Conservation (phyloP, 2,113 vertebrate species). For the Tragelaphus buxtoni region DNA sequence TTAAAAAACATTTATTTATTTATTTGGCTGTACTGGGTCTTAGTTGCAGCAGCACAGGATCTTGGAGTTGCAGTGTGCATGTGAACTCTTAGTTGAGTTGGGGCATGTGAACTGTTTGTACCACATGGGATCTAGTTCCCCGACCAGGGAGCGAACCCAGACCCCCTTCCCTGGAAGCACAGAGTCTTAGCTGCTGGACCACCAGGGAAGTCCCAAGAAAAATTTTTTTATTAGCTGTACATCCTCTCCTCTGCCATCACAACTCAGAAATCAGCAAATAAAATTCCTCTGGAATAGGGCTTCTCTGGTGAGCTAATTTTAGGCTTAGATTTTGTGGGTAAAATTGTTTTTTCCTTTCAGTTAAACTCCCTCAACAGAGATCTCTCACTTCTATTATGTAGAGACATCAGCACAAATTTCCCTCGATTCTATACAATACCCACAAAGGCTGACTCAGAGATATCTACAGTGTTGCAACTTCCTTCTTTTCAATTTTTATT, state of each 20-base stretch:
- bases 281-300: not conserved
- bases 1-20: not conserved
- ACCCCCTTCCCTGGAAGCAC: not conserved
- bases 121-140: not conserved
- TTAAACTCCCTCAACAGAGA: not conserved
- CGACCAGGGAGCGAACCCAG: not conserved
- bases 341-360: not conserved
- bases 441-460: not conserved
- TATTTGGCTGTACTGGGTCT: not conserved
- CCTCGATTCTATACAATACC: not conserved
- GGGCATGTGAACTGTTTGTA: not conserved
- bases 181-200: not conserved
- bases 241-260: not conserved
- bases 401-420: not conserved
- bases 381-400: not conserved
- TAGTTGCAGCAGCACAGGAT: not conserved
- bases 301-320: not conserved
- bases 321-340: not conserved
- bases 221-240: not conserved
- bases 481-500: not conserved
- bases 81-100: not conserved
- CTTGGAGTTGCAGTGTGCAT: not conserved
- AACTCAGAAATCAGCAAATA: not conserved
- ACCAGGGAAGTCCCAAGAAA: not conserved
- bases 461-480: constrained; percentile 11